phyloP scores from a whole-genome alignment of 2,797 vertebrate species.

The Cheirogaleus major region DNA sequence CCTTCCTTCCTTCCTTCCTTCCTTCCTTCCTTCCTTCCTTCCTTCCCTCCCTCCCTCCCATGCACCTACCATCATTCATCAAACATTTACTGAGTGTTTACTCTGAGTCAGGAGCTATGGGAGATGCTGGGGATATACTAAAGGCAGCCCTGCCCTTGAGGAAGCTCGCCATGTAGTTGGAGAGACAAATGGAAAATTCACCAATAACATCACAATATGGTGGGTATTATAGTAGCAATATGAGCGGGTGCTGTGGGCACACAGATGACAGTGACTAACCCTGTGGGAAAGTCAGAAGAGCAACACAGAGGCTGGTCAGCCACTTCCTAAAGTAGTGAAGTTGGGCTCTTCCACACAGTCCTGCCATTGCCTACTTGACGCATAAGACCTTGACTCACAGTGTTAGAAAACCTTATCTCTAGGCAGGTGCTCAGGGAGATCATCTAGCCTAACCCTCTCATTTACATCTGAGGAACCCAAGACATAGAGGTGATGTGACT shows the following conservation, averaged over 20 bases:
- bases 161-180: background rate
- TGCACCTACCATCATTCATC: background rate
- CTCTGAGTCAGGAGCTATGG: background rate
- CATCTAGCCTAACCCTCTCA: background rate
- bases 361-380: background rate
- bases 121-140: background rate
- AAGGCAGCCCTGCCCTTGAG: background rate
- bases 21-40: background rate
- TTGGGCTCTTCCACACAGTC: background rate
- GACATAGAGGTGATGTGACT: background rate
- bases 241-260: background rate
- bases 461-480: background rate
- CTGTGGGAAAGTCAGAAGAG: background rate
- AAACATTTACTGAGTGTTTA: background rate
- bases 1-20: background rate
- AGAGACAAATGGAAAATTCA: background rate
- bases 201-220: background rate
- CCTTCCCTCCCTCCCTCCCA: too few relatives aligned
- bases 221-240: background rate
- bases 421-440: background rate
- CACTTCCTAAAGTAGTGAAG: background rate
- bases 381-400: background rate
- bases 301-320: background rate
- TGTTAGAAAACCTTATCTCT: background rate
- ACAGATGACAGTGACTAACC: too few relatives aligned